Evolutionary conservation across 2,888 invertebrate species (phyloP).

Genomic region (Meta bourneti): DNA sequence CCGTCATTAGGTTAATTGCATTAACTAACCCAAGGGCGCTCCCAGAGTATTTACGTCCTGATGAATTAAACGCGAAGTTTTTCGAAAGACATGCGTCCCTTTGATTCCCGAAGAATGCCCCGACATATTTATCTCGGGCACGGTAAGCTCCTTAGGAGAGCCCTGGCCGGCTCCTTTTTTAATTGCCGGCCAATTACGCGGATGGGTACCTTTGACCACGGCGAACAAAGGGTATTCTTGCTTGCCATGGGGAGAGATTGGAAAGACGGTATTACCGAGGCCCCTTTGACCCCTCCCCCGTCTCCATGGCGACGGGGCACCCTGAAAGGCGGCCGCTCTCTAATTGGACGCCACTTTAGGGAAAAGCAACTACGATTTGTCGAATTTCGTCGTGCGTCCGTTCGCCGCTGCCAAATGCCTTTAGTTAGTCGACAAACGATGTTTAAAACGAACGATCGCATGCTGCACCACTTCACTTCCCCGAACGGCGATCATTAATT

Average conservation of each 20-base stretch:
- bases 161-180: not conserved
- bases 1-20: not conserved
- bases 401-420: constrained; percentile 32
- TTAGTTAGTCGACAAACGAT: constrained; percentile 56
- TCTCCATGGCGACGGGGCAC: constrained; percentile 23
- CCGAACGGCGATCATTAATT: constrained; percentile 49
- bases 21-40: not conserved
- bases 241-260: not conserved
- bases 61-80: not conserved
- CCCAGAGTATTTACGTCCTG: not conserved
- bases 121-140: not conserved
- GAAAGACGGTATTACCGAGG: constrained; percentile 42
- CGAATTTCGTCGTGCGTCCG: constrained; percentile 15
- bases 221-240: constrained; percentile 50
- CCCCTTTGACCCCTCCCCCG: constrained; percentile 38
- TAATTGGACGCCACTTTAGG: constrained; percentile 64
- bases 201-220: constrained; percentile 28
- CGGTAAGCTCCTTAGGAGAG: not conserved
- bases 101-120: no score
- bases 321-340: constrained; percentile 52
- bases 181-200: constrained; percentile 54
- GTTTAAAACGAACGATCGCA: constrained; percentile 64
- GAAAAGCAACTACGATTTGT: constrained; percentile 60
- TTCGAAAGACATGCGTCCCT: no score
- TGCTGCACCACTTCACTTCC: not conserved